phyloP scores from a whole-genome alignment of 2,888 invertebrate species.

The Lumbricus terrestris region DNA sequence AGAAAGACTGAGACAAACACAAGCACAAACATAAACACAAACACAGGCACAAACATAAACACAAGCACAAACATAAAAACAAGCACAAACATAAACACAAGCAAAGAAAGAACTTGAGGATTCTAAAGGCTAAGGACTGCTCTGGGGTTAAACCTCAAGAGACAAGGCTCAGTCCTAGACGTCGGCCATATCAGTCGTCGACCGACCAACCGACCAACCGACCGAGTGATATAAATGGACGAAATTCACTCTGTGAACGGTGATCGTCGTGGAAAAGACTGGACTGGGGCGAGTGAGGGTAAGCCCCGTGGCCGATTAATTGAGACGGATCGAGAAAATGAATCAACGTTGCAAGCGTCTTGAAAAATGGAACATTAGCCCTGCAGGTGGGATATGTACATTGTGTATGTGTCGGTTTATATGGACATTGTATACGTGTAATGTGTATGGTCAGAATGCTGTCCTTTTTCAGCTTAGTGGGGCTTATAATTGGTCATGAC shows the following conservation, averaged over 20 bases:
- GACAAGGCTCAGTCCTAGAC: background rate
- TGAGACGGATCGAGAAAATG: background rate
- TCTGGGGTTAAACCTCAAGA: background rate
- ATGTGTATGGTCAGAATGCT: too few relatives aligned
- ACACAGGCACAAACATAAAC: too few relatives aligned
- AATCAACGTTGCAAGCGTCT: background rate
- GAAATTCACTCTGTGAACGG: background rate
- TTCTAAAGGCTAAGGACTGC: background rate
- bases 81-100: too few relatives aligned
- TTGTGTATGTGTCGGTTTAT: too few relatives aligned
- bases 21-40: too few relatives aligned
- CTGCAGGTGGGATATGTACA: background rate
- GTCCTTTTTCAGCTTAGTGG: too few relatives aligned
- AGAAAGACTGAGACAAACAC: too few relatives aligned
- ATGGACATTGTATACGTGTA: background rate
- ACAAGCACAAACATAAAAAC: too few relatives aligned
- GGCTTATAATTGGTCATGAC: too few relatives aligned
- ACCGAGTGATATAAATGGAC: background rate
- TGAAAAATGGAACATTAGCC: background rate
- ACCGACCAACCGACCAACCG: background rate
- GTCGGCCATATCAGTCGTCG: background rate
- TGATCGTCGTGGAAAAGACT: background rate
- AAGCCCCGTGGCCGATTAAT: background rate
- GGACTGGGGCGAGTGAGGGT: background rate
- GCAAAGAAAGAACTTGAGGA: background rate